Base-by-base conservation (phyloP, 2,113 vertebrate species). In the Oenanthe melanoleuca region DNA sequence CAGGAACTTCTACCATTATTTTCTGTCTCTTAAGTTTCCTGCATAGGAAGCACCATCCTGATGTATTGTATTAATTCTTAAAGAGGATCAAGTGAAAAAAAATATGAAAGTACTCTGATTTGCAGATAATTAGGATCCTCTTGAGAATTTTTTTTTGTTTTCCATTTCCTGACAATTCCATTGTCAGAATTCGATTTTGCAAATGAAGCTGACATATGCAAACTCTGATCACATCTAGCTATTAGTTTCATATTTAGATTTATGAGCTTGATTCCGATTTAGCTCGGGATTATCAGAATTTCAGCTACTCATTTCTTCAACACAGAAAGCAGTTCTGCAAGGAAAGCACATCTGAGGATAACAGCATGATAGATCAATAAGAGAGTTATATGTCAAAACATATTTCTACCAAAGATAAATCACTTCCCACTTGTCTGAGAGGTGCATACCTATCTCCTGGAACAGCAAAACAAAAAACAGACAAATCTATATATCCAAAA, bases 221-320 rank as follows among this genome's bases (percentile, higher is more conserved):
- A 94, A 93, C 52, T 56, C 65, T 57, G 80, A 37, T 82, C 37
- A 50, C 26, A 61, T 64, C 66, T 91, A 75, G n/a, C 70, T 79
- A 37, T 85, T 61, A 52, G 52, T 66, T 92, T 96, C 84, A 89
- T 82, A 89, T 88, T 93, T 94, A 95, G 92, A 86, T 6, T 50
- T 79, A 57, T 0, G 3, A 90, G 38, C 3, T 0, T 55, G 89
- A 91, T 94, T 91, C 71, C 52, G 86, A 91, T 86, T 71, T 71
- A 52, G 4, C 17, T 75, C 56, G 64, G 67, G 78, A 93, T 92
- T 86, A 82, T 38, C 82, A 67, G 78, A 88, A 88, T 65, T 93
- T 96, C 82, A 88, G 60, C 37, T 97, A 89, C 85, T 94, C 80
- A 64, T 86, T 95, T 95, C 72, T 70, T 90, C 61, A 86, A 65